phyloP scores from a whole-genome alignment of 2,797 vertebrate genomes.

The Alosa sapidissima region DNA sequence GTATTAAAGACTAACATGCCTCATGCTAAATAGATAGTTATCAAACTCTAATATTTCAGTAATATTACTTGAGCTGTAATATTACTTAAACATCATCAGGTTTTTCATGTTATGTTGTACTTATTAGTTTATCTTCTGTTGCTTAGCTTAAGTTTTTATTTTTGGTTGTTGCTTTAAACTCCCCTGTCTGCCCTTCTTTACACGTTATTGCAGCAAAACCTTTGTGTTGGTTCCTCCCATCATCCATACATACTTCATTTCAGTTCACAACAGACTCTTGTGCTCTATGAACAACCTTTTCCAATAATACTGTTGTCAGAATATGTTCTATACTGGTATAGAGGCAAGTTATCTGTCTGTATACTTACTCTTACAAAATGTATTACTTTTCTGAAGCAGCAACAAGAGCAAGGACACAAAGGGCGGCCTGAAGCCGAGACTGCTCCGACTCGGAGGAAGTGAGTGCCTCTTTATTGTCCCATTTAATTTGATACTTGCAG shows the following conservation, averaged over 20 bases:
- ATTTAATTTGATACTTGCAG: not conserved
- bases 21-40: not conserved
- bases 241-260: not conserved
- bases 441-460: constrained; percentile 72
- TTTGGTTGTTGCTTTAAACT: not conserved
- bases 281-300: not conserved
- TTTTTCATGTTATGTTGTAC: not conserved
- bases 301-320: not conserved
- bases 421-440: constrained; percentile 70
- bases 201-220: not conserved
- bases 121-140: not conserved
- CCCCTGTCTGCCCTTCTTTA: not conserved
- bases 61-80: constrained; percentile 17
- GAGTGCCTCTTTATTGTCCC: constrained; percentile 35
- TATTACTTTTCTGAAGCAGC: constrained; percentile 65
- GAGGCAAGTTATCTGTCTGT: not conserved
- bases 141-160: not conserved
- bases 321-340: not conserved
- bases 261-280: not conserved
- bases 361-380: not conserved
- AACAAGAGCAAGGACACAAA: constrained; percentile 72
- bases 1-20: not conserved
- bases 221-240: not conserved
- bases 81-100: not conserved
- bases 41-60: not conserved